phyloP scores from a whole-genome alignment of 2,113 vertebrate species.

The Etheostoma cragini region DNA sequence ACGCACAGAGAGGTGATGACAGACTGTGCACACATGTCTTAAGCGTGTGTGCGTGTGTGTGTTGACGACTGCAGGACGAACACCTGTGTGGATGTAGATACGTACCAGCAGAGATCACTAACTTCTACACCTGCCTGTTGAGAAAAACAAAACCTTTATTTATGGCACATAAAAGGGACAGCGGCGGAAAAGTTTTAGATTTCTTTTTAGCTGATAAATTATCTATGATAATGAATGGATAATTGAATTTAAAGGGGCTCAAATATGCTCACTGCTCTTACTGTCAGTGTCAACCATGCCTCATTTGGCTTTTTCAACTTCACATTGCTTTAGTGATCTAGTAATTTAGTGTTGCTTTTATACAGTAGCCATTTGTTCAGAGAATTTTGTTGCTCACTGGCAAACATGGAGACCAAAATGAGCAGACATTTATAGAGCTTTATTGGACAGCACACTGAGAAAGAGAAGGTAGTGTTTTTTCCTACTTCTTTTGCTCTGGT shows the following conservation, averaged over 20 bases:
- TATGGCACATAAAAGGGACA: conserved; percentile 1
- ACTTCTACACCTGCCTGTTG: conserved; percentile 67
- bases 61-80: conserved; percentile 66
- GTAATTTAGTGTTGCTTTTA: background rate
- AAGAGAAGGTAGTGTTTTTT: background rate
- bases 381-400: background rate
- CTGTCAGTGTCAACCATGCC: too few relatives aligned
- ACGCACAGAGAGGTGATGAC: conserved; percentile 54
- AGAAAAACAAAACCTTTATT: conserved; percentile 44
- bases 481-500: conserved; percentile 5
- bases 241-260: background rate
- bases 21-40: conserved; percentile 44
- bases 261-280: background rate
- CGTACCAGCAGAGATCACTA: conserved; percentile 65
- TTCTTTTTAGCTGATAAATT: background rate
- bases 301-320: background rate
- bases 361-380: background rate
- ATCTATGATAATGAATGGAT: background rate
- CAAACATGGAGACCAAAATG: background rate
- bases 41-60: conserved; percentile 46
- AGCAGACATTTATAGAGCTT: background rate
- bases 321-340: background rate
- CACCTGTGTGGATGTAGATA: conserved; percentile 68
- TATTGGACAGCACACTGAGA: background rate
- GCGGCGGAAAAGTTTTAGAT: background rate